A percentile compares a stretch with the other conserved stretches of the same genome.
These are phyloP conservation scores for Drosophila incognita DNA, from an alignment of 2,888 invertebrate species.

Conservation along the genomic window DNA sequence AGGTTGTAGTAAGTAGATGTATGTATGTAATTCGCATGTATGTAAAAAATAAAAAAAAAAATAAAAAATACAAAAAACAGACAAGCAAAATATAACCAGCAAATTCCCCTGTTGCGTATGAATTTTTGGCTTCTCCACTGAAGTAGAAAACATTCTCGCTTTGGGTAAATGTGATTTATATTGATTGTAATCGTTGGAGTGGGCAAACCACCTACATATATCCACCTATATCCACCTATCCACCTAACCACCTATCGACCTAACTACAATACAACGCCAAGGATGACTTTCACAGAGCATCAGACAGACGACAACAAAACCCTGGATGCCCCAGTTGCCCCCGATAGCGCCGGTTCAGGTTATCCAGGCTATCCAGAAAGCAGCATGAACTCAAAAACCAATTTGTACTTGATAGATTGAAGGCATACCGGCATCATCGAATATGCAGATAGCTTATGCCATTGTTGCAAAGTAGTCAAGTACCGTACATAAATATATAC, in stretches of 20 bases:
- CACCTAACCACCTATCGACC: slow-evolving; percentile 14
- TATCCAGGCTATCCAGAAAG: slow-evolving; percentile 34
- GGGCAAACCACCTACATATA: slow-evolving; percentile 41
- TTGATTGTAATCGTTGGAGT: slow-evolving; percentile 81
- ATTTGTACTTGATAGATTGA: slow-evolving; percentile 63
- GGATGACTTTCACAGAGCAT: slow-evolving; percentile 42
- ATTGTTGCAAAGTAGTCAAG: slow-evolving; percentile 17
- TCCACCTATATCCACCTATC: background rate
- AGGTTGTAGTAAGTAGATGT: slow-evolving; percentile 36
- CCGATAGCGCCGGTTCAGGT: background rate
- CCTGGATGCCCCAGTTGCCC: slow-evolving; percentile 22
- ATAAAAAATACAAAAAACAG: background rate
- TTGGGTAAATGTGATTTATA: slow-evolving; percentile 83
- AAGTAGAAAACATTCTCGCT: slow-evolving; percentile 82
- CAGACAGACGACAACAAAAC: slow-evolving; percentile 62
- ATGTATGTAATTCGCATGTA: slow-evolving; percentile 10
- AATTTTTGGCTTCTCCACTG: slow-evolving; percentile 76
- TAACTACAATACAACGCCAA: slow-evolving; percentile 58
- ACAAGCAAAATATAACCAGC: slow-evolving; percentile 10
- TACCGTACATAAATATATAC: background rate
- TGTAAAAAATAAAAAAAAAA: slow-evolving; percentile 10
- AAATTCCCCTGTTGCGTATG: slow-evolving; percentile 81
- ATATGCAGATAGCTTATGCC: slow-evolving; percentile 38
- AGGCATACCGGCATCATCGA: slow-evolving; percentile 37
- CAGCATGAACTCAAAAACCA: slow-evolving; percentile 53